phyloP scores from a whole-genome alignment of 2,797 vertebrate species.

The Lithobates sylvaticus region DNA sequence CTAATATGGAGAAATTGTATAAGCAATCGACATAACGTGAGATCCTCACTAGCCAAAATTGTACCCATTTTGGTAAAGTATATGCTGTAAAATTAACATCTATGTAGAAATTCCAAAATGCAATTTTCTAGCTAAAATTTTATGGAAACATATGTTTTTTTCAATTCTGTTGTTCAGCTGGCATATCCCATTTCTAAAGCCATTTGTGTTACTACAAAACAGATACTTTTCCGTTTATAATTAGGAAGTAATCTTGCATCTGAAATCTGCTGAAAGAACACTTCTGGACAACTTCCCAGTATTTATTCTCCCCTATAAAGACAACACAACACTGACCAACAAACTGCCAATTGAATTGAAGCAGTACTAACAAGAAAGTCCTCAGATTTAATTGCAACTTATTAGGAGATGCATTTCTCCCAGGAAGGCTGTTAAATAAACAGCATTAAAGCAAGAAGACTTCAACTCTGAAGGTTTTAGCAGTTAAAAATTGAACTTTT shows the following conservation, averaged over 20 bases:
- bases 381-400: background rate
- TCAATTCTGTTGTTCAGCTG: background rate
- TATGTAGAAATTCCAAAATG: background rate
- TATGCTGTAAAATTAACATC: no score
- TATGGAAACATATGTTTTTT: background rate
- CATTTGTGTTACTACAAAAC: background rate
- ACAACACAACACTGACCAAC: slow-evolving; percentile 1
- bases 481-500: no score
- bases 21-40: no score
- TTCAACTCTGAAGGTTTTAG: no score
- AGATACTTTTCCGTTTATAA: slow-evolving; percentile 18
- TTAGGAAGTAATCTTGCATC: slow-evolving; percentile 8
- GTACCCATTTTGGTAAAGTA: no score
- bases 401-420: background rate
- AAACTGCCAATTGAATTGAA: slow-evolving; percentile 26
- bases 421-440: background rate
- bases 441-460: background rate
- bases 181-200: slow-evolving; percentile 20
- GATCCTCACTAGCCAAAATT: no score
- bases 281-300: slow-evolving; percentile 5
- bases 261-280: slow-evolving; percentile 33
- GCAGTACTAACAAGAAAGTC: slow-evolving; percentile 24
- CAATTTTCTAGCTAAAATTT: background rate
- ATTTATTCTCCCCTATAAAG: slow-evolving; percentile 7
- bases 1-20: no score